phyloP scores from a whole-genome alignment of 2,888 invertebrate species.

The Torymus aiolomorphi region DNA sequence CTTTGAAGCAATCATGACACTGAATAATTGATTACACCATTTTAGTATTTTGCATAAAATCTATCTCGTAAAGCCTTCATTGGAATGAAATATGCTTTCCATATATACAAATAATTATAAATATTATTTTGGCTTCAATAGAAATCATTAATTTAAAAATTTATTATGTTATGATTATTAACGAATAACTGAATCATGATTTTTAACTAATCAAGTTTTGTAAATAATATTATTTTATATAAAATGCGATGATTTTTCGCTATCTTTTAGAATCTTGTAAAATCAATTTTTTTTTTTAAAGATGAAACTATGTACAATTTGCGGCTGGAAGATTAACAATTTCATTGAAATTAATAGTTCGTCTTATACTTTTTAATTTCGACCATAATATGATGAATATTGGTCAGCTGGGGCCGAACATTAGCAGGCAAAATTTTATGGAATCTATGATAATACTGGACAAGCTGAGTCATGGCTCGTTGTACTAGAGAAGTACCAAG shows the following conservation, averaged over 20 bases:
- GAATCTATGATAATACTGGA: conserved; percentile 98
- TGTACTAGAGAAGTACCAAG: conserved; percentile 96
- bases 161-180: not conserved
- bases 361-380: conserved; percentile 99
- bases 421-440: conserved; percentile 93
- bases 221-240: no score
- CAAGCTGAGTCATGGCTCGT: conserved; percentile 94
- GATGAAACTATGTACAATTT: conserved; percentile 20
- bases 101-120: conserved; percentile 35
- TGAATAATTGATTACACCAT: not conserved
- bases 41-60: not conserved
- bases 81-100: conserved; percentile 22
- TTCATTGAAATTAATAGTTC: conserved; percentile 81
- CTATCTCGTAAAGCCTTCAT: not conserved
- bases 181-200: conserved; percentile 1
- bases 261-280: not conserved
- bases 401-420: conserved; percentile 92
- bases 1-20: not conserved
- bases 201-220: no score
- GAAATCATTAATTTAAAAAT: no score
- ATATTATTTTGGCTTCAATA: conserved; percentile 1
- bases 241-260: no score
- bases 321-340: conserved; percentile 6
- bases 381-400: conserved; percentile 99
- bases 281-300: not conserved